These are phyloP conservation scores for Eudemis profundana DNA, from an alignment of 2,888 invertebrate genomes.

Conservation along the genomic window DNA sequence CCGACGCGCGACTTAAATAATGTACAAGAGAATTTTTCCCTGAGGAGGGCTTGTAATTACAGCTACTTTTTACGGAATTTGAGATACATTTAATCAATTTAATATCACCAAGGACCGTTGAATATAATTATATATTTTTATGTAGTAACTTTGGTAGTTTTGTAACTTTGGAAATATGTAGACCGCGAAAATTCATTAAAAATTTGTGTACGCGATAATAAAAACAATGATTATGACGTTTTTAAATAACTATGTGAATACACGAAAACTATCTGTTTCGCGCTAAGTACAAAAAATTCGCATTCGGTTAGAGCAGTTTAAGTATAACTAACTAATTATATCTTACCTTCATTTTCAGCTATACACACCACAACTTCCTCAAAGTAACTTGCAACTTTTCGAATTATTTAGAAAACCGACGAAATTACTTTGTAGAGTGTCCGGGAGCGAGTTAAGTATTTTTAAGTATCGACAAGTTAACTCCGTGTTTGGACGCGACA, in stretches of 20 bases:
- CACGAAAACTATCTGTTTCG: not conserved
- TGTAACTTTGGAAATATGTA: no score
- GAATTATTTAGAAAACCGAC: not conserved
- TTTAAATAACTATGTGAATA: no score
- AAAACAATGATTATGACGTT: no score
- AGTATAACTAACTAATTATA: not conserved
- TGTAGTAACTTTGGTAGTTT: no score
- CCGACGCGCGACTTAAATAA: not conserved
- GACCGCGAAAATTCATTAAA: no score
- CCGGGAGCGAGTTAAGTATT: not conserved
- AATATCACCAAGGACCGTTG: not conserved
- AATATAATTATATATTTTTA: not conserved
- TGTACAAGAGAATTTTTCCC: not conserved
- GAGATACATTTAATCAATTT: not conserved
- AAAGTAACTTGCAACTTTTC: conserved; percentile 27
- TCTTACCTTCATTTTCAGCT: conserved; percentile 24
- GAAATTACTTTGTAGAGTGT: conserved; percentile 1
- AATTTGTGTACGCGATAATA: no score
- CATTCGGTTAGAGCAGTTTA: conserved; percentile 3
- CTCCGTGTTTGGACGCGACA: not conserved
- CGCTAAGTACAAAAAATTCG: conserved; percentile 27
- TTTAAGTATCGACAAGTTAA: conserved; percentile 17
- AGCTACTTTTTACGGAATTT: not conserved
- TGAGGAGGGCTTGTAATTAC: not conserved
- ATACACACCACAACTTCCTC: conserved; percentile 3